phyloP scores from a whole-genome alignment of 2,888 invertebrate species.

The Netelia inedita region DNA sequence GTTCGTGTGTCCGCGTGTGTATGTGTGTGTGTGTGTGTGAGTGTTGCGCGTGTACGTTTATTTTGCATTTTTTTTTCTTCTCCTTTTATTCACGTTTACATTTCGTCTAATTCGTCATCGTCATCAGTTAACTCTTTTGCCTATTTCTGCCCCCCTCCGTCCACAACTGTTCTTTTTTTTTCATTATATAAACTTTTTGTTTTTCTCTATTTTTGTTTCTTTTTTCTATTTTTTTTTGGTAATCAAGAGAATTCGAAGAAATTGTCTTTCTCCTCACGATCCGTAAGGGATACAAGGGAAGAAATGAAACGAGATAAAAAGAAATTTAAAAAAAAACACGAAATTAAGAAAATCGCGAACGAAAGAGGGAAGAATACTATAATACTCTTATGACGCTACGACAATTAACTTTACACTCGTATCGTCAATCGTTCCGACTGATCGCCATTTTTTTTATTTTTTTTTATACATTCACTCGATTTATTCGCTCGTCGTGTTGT shows the following conservation, averaged over 20 bases:
- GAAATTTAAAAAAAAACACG: neutral
- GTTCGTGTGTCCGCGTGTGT: slow-evolving; percentile 52
- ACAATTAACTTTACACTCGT: slow-evolving; percentile 56
- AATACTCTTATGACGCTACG: slow-evolving; percentile 49
- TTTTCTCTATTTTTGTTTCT: neutral
- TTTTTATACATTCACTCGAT: slow-evolving; percentile 12
- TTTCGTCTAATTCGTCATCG: slow-evolving; percentile 23
- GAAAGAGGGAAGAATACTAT: slow-evolving; percentile 52
- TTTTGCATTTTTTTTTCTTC: slow-evolving; percentile 20
- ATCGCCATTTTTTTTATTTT: slow-evolving; percentile 34
- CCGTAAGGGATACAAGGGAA: neutral
- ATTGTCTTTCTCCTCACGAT: neutral
- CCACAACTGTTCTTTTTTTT: slow-evolving; percentile 18
- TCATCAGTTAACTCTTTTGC: slow-evolving; percentile 54
- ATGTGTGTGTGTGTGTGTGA: slow-evolving; percentile 31
- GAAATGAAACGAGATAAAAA: neutral
- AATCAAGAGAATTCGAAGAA: neutral
- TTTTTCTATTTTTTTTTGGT: neutral
- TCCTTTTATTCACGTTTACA: slow-evolving; percentile 12
- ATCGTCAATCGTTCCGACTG: slow-evolving; percentile 50
- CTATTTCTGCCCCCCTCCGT: slow-evolving; percentile 53
- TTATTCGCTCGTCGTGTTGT: slow-evolving; percentile 34
- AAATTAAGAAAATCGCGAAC: slow-evolving; percentile 39
- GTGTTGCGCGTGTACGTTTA: neutral
- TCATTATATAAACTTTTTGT: neutral